These are phyloP conservation scores for Enoplosus armatus DNA, from an alignment of 2,797 vertebrate genomes.

Conservation along the genomic window DNA sequence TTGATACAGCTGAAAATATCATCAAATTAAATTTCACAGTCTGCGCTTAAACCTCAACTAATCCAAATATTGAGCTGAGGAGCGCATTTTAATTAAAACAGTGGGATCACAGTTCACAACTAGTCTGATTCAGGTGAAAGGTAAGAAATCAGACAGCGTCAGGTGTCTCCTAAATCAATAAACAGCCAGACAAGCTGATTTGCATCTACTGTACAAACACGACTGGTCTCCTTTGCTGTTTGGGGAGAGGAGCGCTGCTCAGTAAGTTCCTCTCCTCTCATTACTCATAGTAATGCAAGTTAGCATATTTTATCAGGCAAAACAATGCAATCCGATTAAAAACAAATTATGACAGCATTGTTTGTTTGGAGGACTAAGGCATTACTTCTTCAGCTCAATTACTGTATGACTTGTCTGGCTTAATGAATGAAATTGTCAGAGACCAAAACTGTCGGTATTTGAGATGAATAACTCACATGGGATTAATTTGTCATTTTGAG, in stretches of 20 bases:
- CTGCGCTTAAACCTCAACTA: conserved; percentile 71
- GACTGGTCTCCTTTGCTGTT: conserved; percentile 44
- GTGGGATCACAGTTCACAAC: conserved; percentile 44
- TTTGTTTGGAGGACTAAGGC: conserved; percentile 69
- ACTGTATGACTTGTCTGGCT: conserved; percentile 52
- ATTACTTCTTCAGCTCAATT: conserved; percentile 70
- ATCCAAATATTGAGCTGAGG: conserved; percentile 73
- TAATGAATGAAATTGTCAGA: conserved; percentile 68
- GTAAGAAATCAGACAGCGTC: conserved; percentile 69
- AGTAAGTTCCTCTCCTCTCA: conserved; percentile 56
- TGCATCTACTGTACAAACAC: conserved; percentile 69
- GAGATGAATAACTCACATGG: conserved; percentile 57
- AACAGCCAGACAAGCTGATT: conserved; percentile 64
- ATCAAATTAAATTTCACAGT: conserved; percentile 76
- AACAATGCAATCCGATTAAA: conserved; percentile 75
- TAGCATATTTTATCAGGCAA: conserved; percentile 72
- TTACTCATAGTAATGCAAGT: conserved; percentile 72
- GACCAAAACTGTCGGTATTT: conserved; percentile 54
- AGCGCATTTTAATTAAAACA: conserved; percentile 75
- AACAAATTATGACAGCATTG: conserved; percentile 66
- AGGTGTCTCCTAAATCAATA: conserved; percentile 66
- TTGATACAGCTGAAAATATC: conserved; percentile 65
- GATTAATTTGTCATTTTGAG: conserved; percentile 52
- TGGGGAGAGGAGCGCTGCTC: conserved; percentile 40
- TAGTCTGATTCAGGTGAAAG: conserved; percentile 66